Evolutionary conservation across 2,888 invertebrate species (phyloP).

Genomic region (Dusona sp.): DNA sequence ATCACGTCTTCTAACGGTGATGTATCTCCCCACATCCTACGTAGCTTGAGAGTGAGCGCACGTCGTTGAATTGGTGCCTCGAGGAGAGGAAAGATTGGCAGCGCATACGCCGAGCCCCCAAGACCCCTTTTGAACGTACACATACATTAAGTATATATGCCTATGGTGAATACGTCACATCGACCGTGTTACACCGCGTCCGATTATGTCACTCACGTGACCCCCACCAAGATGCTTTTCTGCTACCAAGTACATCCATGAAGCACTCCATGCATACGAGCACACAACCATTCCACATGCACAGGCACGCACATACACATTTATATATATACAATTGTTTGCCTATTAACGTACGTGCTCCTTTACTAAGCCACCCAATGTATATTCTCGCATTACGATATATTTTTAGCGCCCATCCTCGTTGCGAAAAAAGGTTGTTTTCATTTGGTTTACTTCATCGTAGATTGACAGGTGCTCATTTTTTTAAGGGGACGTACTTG

Average conservation of each 20-base stretch:
- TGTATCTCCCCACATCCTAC: constrained; percentile 42
- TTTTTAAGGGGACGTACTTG: too few species aligned
- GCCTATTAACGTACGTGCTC: constrained; percentile 40
- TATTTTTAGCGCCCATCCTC: constrained; percentile 17
- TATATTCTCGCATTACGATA: constrained; percentile 28
- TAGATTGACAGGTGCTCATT: background rate
- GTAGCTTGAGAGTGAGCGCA: constrained; percentile 33
- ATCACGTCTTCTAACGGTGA: constrained; percentile 53
- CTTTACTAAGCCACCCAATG: background rate
- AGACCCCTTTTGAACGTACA: constrained; percentile 36
- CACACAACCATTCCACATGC: background rate
- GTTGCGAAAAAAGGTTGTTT: background rate
- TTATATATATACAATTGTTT: background rate
- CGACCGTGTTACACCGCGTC: constrained; percentile 63
- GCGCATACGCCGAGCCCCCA: constrained; percentile 43
- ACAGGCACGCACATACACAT: background rate
- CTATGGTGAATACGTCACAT: constrained; percentile 48
- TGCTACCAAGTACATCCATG: constrained; percentile 52
- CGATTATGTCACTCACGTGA: constrained; percentile 72
- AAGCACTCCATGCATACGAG: constrained; percentile 41
- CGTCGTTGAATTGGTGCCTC: constrained; percentile 41
- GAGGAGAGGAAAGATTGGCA: constrained; percentile 52
- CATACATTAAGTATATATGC: constrained; percentile 24
- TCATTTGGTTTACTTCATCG: background rate
- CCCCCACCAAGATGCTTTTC: constrained; percentile 44